Base-by-base conservation (phyloP, 1,140 invertebrate species). In the Hesperophylax magnus region DNA sequence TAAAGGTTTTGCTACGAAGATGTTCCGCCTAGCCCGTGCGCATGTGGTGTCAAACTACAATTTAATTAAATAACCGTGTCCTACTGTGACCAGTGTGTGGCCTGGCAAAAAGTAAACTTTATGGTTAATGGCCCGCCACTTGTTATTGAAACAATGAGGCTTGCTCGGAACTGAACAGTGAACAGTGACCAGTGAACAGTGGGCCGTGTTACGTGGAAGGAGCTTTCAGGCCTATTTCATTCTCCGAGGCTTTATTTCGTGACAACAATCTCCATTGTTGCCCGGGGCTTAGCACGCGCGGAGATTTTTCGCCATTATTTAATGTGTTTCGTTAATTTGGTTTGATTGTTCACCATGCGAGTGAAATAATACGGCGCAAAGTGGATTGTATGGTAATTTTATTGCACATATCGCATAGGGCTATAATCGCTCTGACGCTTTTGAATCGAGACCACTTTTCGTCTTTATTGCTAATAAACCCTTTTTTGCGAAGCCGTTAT, bases 81-180 rank as follows among this genome's bases (percentile, higher is more conserved):
- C 63, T 39, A 31, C 63, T 34, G 69, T 18, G 67, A 22, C 39
- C n/a, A n/a, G 15, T 17, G 3, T 20, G 20, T 9, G 18, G 39
- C n/a, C 60, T 24, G 60, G n/a, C 47, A 80, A 82, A 82, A 82
- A 71, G 77, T 79, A 77, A 79, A 82, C 58, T 82, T 82, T 82
- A 82, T 79, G 47, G 81, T 77, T 82, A 82, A 82, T 80, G 78
- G 78, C 71, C 39, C 78, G 54, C 81, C 63, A 77, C 78, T 77
- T 80, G 81, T 80, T 82, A 77, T 82, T 77, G 61, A 79, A 79
- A 82, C 81, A 82, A 82, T 77, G 63, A 71, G 61, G 52, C 47
- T 34, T 17, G 15, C 15, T 31, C 20, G 15, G 77, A 65, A 34
- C 34, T 34, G 34, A 34, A 31, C n/a, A n/a, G 2, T 31, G 34